Evolutionary conservation across 1,140 invertebrate genomes (phyloP).

Genomic region (Drosophila subpulchrella): DNA sequence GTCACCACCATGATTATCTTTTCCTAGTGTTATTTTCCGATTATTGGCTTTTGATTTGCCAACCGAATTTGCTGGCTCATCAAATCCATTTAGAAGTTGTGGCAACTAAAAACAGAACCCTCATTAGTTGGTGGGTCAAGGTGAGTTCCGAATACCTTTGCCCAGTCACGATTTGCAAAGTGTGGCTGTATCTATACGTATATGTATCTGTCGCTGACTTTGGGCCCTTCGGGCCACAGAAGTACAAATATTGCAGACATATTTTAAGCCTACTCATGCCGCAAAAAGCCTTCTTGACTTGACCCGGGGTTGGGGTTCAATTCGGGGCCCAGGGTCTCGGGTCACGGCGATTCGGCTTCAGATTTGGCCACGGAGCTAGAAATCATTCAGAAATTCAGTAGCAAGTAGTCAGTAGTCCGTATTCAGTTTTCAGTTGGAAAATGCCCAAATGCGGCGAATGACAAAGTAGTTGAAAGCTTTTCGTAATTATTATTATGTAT

Average conservation of each 20-base stretch:
- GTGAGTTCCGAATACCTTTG: background rate
- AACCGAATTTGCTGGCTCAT: slow-evolving; percentile 11
- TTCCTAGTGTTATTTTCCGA: too few relatives aligned
- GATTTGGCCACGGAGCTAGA: slow-evolving; percentile 3
- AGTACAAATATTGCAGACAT: background rate
- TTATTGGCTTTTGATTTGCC: background rate
- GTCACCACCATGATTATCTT: too few relatives aligned
- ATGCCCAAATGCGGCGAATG: slow-evolving; percentile 39
- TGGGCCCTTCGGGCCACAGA: background rate
- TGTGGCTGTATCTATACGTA: background rate
- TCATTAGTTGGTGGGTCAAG: slow-evolving; percentile 26
- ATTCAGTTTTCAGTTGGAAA: slow-evolving; percentile 8
- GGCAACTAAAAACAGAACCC: background rate
- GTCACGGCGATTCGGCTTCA: slow-evolving; percentile 18
- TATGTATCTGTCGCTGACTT: slow-evolving; percentile 1
- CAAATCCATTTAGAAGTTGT: slow-evolving; percentile 15
- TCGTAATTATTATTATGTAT: slow-evolving; percentile 77
- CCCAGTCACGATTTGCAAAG: slow-evolving; percentile 13
- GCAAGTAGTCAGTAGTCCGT: background rate
- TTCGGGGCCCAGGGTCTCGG: slow-evolving; percentile 1
- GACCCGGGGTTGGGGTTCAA: slow-evolving; percentile 5
- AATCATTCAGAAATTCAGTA: slow-evolving; percentile 3
- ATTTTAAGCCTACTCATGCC: slow-evolving; percentile 30
- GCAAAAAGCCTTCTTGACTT: background rate
- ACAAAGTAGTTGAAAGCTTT: slow-evolving; percentile 64